Conservation (phyloP, 2,113 vertebrate species). For the Nothobranchius furzeri region DNA sequence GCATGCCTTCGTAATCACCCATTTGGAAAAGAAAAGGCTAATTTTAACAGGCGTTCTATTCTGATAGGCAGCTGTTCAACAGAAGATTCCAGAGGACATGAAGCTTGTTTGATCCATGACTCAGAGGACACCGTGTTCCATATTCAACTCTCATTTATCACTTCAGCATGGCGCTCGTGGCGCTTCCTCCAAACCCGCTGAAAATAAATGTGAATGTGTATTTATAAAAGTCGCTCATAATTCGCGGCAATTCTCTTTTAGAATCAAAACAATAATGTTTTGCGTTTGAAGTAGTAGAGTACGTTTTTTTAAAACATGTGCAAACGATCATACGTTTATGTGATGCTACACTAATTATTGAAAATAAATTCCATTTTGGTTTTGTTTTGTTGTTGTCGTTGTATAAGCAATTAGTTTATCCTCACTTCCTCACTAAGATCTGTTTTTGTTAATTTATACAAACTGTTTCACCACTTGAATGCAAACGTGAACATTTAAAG, state of each 20-base stretch:
- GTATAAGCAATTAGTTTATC: no score
- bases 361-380: no score
- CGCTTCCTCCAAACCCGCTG: slow-evolving; percentile 31
- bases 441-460: no score
- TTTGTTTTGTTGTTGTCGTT: no score
- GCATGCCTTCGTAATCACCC: slow-evolving; percentile 22
- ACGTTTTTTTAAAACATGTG: neutral
- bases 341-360: no score
- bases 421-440: no score
- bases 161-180: slow-evolving; percentile 23
- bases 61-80: slow-evolving; percentile 39
- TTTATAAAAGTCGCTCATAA: neutral
- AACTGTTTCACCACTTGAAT: no score
- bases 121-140: slow-evolving; percentile 50
- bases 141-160: slow-evolving; percentile 46
- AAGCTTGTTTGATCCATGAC: slow-evolving; percentile 47
- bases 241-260: neutral
- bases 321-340: neutral
- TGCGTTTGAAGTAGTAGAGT: neutral
- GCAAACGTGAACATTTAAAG: no score
- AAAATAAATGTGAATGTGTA: slow-evolving; percentile 1
- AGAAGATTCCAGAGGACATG: slow-evolving; percentile 42
- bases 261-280: neutral
- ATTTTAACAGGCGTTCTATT: slow-evolving; percentile 37
- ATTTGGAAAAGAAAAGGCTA: slow-evolving; percentile 36